Percentiles rank a stretch among this genome's conserved stretches.
Conservation (phyloP, 2,888 invertebrate genomes). For the Chrysolina haemoptera region DNA sequence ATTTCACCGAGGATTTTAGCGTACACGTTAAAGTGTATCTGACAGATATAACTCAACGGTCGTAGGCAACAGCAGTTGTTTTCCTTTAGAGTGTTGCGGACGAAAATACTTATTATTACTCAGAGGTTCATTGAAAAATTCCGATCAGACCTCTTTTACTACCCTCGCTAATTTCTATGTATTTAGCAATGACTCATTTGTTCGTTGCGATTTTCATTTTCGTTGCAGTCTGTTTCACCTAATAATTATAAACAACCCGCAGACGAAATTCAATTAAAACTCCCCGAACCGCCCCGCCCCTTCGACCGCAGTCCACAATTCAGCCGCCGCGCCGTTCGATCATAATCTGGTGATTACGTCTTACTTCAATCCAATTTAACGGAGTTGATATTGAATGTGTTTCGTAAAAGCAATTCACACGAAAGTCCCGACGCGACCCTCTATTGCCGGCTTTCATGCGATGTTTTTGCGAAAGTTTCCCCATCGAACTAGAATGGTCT, state of each 20-base stretch:
- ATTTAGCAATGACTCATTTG: no score
- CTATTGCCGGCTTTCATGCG: slow-evolving; percentile 47
- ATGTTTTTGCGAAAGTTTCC: slow-evolving; percentile 13
- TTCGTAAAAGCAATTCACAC: slow-evolving; percentile 54
- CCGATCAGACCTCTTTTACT: no score
- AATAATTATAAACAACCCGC: background rate
- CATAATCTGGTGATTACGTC: slow-evolving; percentile 34
- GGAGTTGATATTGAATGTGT: slow-evolving; percentile 52
- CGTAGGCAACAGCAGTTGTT: no score
- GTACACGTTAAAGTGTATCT: no score
- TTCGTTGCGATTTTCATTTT: no score
- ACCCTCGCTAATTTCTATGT: no score
- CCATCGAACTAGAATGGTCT: background rate
- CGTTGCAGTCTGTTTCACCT: no score
- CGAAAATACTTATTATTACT: no score
- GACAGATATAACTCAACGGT: no score
- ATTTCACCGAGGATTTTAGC: no score
- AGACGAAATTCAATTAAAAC: slow-evolving; percentile 2
- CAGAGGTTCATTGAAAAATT: no score
- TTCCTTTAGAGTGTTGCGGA: no score
- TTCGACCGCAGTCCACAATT: background rate
- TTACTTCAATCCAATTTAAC: slow-evolving; percentile 53
- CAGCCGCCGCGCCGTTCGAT: slow-evolving; percentile 25
- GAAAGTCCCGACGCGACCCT: slow-evolving; percentile 43
- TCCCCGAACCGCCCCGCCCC: background rate